These are phyloP conservation scores for Podotricha telesiphe DNA, from an alignment of 2,888 invertebrate genomes.

Conservation along the genomic window DNA sequence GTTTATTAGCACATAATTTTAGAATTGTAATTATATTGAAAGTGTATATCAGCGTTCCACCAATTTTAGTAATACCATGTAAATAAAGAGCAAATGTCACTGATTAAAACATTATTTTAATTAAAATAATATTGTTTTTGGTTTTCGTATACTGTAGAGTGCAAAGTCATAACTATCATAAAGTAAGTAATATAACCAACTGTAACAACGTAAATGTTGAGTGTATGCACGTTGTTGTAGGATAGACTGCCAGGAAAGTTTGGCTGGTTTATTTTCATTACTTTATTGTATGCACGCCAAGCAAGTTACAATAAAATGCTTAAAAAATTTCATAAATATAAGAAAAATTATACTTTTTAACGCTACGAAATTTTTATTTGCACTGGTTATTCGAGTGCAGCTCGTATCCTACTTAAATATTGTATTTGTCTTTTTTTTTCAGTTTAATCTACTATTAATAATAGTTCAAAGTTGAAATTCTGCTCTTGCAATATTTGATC, in stretches of 20 bases:
- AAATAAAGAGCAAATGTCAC: too few species aligned
- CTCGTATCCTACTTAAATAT: too few species aligned
- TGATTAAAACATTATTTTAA: not conserved
- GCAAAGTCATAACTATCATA: not conserved
- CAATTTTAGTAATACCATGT: too few species aligned
- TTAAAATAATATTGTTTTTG: not conserved
- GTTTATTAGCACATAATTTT: too few species aligned
- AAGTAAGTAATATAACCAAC: conserved; percentile 5
- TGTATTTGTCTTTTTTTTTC: too few species aligned
- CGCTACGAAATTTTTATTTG: not conserved
- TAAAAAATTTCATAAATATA: not conserved
- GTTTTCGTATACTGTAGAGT: not conserved
- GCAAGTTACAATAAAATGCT: not conserved
- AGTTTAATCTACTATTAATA: too few species aligned
- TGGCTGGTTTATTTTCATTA: conserved; percentile 3
- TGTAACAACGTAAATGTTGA: not conserved
- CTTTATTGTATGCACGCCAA: not conserved
- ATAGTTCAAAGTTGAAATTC: too few species aligned
- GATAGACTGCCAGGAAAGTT: conserved; percentile 8
- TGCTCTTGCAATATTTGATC: too few species aligned
- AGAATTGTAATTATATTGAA: too few species aligned
- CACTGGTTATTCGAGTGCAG: too few species aligned
- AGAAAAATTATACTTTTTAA: not conserved
- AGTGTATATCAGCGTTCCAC: too few species aligned
- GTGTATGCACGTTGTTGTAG: not conserved